A percentile compares a stretch with the other conserved stretches of the same genome.
Evolutionary conservation across 2,113 vertebrate species (phyloP).

Genomic region (Lophura nycthemera): DNA sequence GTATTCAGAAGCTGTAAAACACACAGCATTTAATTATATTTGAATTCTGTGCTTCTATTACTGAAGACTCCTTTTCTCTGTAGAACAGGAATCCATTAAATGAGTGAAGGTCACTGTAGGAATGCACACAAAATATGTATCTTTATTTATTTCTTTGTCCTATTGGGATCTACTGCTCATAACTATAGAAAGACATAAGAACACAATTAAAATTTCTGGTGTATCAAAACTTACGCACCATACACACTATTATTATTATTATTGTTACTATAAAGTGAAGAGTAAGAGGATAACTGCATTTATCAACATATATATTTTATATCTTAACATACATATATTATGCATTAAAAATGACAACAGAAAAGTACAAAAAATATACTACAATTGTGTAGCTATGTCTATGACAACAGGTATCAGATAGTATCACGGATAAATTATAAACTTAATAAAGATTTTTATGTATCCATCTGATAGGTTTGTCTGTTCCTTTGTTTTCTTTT

Average conservation of each 20-base stretch:
- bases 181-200: not conserved
- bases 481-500: not conserved
- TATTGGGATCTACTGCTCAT: not conserved
- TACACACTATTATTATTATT: not conserved
- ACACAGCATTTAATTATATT: not conserved
- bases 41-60: not conserved
- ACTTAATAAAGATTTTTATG: not conserved
- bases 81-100: not conserved
- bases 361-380: not conserved
- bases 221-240: not conserved
- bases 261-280: not conserved
- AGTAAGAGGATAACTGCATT: not conserved
- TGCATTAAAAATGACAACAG: not conserved
- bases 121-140: not conserved
- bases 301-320: not conserved
- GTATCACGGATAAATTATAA: not conserved
- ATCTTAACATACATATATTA: not conserved
- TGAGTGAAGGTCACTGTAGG: not conserved
- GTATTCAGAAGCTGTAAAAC: not conserved
- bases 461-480: not conserved
- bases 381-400: fast-evolving
- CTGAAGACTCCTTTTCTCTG: not conserved
- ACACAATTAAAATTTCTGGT: not conserved
- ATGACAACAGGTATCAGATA: too few species aligned
- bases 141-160: not conserved